These are phyloP conservation scores for Anabas testudineus DNA, from an alignment of 2,797 vertebrate species.

Conservation along the genomic window DNA sequence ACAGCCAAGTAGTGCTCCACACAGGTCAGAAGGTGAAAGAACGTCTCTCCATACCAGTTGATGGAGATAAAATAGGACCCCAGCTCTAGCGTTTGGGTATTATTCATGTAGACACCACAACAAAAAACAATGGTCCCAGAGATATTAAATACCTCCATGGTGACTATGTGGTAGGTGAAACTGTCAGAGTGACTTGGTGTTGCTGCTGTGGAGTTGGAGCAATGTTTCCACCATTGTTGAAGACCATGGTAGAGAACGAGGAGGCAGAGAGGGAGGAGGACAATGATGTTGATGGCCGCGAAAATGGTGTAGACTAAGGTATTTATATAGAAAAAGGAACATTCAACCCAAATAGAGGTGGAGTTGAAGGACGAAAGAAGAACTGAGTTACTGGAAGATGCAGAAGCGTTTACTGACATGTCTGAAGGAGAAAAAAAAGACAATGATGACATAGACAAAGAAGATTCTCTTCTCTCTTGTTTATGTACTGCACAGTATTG, in stretches of 20 bases:
- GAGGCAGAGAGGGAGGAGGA: conserved; percentile 11
- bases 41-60: neutral
- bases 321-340: neutral
- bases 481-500: too few species aligned
- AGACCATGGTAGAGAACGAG: conserved; percentile 2
- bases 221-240: neutral
- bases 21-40: conserved; percentile 25
- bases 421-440: neutral
- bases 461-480: too few species aligned
- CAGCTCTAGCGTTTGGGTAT: neutral
- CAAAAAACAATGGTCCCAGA: neutral
- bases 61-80: neutral
- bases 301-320: neutral
- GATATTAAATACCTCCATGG: conserved; percentile 8
- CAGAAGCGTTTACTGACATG: conserved; percentile 1
- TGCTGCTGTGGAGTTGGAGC: neutral
- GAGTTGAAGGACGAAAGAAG: neutral
- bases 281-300: neutral
- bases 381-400: neutral
- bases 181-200: conserved; percentile 4
- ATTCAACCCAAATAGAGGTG: neutral
- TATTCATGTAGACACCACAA: neutral
- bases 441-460: too few species aligned
- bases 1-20: conserved; percentile 35
- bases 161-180: conserved; percentile 21